A percentile compares a stretch with the other conserved stretches of the same genome.
phyloP scores from a whole-genome alignment of 2,888 invertebrate genomes.

The Phyto melanocephala region DNA sequence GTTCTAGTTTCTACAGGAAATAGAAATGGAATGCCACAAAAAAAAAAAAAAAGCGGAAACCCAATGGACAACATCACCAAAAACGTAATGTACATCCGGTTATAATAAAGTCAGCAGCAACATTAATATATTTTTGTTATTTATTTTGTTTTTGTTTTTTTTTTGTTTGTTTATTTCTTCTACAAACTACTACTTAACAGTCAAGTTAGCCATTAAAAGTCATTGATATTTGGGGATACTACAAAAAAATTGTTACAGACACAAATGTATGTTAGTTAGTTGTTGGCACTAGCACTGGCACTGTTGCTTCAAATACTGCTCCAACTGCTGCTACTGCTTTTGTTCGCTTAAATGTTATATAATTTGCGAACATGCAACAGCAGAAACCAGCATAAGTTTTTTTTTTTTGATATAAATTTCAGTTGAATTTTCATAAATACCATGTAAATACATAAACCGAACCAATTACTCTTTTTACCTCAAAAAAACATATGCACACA shows the following conservation, averaged over 20 bases:
- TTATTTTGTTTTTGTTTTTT: background rate
- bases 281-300: background rate
- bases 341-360: constrained; percentile 20
- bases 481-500: too few species aligned
- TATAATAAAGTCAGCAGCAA: constrained; percentile 13
- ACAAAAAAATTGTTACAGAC: constrained; percentile 1
- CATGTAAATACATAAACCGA: constrained; percentile 33
- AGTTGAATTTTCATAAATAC: background rate
- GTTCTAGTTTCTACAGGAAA: constrained; percentile 42
- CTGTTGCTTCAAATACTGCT: too few species aligned
- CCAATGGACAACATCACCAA: background rate
- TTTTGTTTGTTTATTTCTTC: background rate
- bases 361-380: constrained; percentile 36
- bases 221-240: constrained; percentile 14
- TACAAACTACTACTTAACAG: background rate
- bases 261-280: constrained; percentile 50
- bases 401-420: background rate
- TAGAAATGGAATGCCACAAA: background rate
- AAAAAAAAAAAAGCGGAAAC: background rate
- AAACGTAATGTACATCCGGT: constrained; percentile 24
- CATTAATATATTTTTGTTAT: too few species aligned
- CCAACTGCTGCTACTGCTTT: background rate
- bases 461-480: constrained; percentile 19
- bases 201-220: constrained; percentile 8
- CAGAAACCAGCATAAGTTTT: background rate